These are phyloP conservation scores for Alentia gelatinosa DNA, from an alignment of 2,888 invertebrate species.

Conservation along the genomic window DNA sequence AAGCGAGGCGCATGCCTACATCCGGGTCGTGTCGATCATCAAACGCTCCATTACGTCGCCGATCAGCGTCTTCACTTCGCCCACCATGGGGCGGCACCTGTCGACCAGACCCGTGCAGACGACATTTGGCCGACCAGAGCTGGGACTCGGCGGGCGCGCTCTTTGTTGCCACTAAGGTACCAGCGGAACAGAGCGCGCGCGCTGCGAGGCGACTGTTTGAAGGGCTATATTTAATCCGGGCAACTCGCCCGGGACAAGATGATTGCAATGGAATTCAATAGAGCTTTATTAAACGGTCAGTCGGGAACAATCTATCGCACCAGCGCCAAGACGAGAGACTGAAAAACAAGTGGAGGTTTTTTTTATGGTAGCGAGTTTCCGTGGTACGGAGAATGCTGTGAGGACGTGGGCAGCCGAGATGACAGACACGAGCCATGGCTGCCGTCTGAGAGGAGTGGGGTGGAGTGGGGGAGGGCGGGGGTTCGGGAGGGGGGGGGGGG, in stretches of 20 bases:
- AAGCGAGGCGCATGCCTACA: not conserved
- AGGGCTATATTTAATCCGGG: constrained; percentile 1
- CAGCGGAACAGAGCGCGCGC: not conserved
- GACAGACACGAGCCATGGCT: not conserved
- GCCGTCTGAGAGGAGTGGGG: not conserved
- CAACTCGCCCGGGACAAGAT: not conserved
- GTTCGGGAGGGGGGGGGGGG: not conserved
- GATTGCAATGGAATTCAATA: not conserved
- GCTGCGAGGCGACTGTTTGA: not conserved
- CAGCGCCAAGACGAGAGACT: not conserved
- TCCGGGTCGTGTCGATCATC: not conserved
- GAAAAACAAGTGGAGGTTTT: not conserved
- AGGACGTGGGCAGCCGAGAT: no score
- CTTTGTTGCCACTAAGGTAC: not conserved
- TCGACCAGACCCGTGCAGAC: not conserved
- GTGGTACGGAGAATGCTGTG: constrained; percentile 1
- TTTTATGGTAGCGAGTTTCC: not conserved
- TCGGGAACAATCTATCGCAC: not conserved
- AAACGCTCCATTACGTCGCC: not conserved
- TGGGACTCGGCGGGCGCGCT: not conserved
- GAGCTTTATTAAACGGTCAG: constrained; percentile 3
- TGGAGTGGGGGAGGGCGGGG: not conserved
- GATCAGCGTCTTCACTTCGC: not conserved
- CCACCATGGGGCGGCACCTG: not conserved
- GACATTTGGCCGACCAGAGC: not conserved